These are phyloP conservation scores for Sarcophaga caerulescens DNA, from an alignment of 2,888 invertebrate species.

Conservation along the genomic window DNA sequence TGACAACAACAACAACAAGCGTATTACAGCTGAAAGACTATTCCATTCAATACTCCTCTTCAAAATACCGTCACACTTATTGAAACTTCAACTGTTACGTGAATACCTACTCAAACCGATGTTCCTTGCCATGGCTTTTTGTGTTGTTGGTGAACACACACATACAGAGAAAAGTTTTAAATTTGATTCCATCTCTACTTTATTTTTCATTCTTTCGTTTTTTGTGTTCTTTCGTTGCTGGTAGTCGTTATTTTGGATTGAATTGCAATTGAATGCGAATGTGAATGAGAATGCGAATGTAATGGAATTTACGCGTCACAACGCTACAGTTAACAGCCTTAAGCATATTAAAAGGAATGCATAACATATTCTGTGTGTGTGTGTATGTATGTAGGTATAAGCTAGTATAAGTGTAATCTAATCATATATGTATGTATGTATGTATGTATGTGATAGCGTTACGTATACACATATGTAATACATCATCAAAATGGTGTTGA, in stretches of 20 bases:
- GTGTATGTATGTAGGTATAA: background rate
- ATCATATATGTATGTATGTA: background rate
- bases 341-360: constrained; percentile 33
- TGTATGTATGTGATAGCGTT: background rate
- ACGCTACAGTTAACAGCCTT: constrained; percentile 61
- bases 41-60: constrained; percentile 22
- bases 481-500: background rate
- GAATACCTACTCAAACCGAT: background rate
- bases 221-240: constrained; percentile 5
- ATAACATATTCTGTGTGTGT: too few species aligned
- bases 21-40: constrained; percentile 32
- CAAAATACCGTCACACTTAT: background rate
- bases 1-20: constrained; percentile 39
- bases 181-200: constrained; percentile 44
- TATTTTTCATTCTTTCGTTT: background rate
- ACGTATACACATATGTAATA: background rate
- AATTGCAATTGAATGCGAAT: constrained; percentile 59
- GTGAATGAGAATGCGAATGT: constrained; percentile 62
- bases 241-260: background rate
- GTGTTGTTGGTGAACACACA: too few species aligned
- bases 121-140: too few species aligned
- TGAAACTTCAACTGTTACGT: constrained; percentile 1
- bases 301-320: constrained; percentile 68
- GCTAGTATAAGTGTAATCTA: too few species aligned
- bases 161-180: constrained; percentile 29